Percentiles rank a stretch among this genome's conserved stretches.
phyloP scores from a whole-genome alignment of 2,888 invertebrate species.

The Crepidodera aurea region DNA sequence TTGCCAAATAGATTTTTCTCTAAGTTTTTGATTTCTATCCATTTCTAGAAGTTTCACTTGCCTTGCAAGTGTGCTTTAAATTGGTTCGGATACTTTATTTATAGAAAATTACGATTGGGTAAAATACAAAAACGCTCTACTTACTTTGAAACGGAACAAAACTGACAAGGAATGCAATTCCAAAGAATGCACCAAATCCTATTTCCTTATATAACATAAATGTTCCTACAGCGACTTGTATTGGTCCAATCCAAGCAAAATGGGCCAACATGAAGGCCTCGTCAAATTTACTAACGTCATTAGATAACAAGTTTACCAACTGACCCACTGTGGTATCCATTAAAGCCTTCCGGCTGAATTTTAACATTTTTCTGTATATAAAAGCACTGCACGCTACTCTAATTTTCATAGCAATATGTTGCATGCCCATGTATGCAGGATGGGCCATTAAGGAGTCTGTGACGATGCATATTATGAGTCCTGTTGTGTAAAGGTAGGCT shows the following conservation, averaged over 20 bases:
- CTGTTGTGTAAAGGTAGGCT: slow-evolving; percentile 80
- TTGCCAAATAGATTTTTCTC: too few species aligned
- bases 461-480: slow-evolving; percentile 65
- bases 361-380: slow-evolving; percentile 66
- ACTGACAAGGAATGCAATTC: slow-evolving; percentile 59
- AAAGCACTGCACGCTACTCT: slow-evolving; percentile 81
- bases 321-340: slow-evolving; percentile 67
- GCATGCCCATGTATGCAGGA: slow-evolving; percentile 87
- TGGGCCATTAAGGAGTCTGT: slow-evolving; percentile 61
- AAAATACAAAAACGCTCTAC: slow-evolving; percentile 32
- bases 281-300: slow-evolving; percentile 82
- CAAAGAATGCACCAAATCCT: slow-evolving; percentile 60
- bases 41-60: too few species aligned
- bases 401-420: slow-evolving; percentile 86
- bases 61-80: too few species aligned
- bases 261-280: slow-evolving; percentile 88
- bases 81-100: too few species aligned
- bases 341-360: slow-evolving; percentile 62
- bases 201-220: slow-evolving; percentile 64
- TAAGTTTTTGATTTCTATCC: too few species aligned
- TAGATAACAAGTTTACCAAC: slow-evolving; percentile 66
- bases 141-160: slow-evolving; percentile 60
- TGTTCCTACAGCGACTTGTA: slow-evolving; percentile 68
- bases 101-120: too few species aligned
- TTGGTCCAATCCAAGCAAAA: slow-evolving; percentile 77